These are phyloP conservation scores for Callipepla squamata DNA, from an alignment of 2,113 vertebrate genomes.

Conservation along the genomic window DNA sequence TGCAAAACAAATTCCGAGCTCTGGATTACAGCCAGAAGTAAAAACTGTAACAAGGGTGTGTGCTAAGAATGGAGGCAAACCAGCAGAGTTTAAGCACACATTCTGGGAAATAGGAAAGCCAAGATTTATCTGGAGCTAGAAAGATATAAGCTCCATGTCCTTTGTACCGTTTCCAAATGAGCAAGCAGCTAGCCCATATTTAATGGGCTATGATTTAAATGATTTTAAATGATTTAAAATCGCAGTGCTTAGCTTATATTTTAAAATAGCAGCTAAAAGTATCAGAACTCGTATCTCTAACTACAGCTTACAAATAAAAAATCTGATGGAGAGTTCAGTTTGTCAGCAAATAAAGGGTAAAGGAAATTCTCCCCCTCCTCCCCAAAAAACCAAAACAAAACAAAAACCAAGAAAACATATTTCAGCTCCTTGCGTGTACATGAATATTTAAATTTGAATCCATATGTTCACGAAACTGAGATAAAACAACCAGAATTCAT, in stretches of 20 bases:
- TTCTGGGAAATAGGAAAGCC: neutral
- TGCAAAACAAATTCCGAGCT: conserved; percentile 13
- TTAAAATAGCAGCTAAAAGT: neutral
- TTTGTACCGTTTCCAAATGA: neutral
- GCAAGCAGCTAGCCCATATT: neutral
- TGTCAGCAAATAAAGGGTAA: neutral
- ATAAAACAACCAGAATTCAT: neutral
- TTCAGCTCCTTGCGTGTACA: rapidly evolving
- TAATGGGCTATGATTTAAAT: no score
- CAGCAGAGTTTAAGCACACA: neutral
- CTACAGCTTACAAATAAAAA: neutral
- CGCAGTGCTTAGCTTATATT: neutral
- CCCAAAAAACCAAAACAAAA: no score
- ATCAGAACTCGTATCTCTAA: neutral
- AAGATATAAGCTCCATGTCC: rapidly evolving
- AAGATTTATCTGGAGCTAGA: neutral
- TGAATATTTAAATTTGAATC: neutral
- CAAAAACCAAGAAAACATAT: neutral
- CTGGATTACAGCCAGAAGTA: neutral
- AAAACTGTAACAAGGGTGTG: neutral
- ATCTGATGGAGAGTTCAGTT: neutral
- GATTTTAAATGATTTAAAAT: neutral
- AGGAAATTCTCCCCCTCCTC: neutral
- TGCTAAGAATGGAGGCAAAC: neutral
- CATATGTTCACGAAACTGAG: neutral